Evolutionary conservation across 2,888 invertebrate genomes (phyloP).

Genomic region (Dicyrtoma fusca): DNA sequence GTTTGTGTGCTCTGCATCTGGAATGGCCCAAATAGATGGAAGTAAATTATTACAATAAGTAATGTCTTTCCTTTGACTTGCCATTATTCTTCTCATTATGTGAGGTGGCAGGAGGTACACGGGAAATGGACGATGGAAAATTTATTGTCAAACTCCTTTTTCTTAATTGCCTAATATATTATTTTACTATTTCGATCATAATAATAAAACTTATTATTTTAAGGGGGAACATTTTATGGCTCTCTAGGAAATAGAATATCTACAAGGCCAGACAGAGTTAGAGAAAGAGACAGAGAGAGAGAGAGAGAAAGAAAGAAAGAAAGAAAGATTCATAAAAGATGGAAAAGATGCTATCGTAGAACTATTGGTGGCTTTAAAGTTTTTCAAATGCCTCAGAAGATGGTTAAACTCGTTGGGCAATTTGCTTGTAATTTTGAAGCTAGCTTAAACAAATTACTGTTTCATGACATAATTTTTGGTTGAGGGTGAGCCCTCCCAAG

Average conservation of each 20-base stretch:
- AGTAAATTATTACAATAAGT: constrained; percentile 19
- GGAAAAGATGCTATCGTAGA: neutral
- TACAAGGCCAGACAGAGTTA: too few relatives aligned
- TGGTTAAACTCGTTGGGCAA: too few relatives aligned
- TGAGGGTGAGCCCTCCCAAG: neutral
- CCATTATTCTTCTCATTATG: constrained; percentile 16
- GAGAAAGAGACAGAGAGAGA: too few relatives aligned
- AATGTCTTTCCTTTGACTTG: constrained; percentile 12
- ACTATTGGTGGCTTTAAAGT: neutral
- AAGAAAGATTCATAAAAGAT: too few relatives aligned
- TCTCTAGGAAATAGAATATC: too few relatives aligned
- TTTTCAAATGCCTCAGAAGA: too few relatives aligned
- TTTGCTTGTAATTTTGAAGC: too few relatives aligned
- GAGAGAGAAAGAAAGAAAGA: too few relatives aligned
- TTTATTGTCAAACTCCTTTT: constrained; percentile 19
- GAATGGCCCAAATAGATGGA: neutral
- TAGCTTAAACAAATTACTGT: neutral
- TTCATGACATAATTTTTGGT: neutral
- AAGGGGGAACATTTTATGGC: too few relatives aligned
- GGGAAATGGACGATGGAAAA: constrained; percentile 19
- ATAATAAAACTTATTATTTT: too few relatives aligned
- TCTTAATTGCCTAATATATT: constrained; percentile 28
- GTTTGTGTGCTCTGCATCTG: neutral
- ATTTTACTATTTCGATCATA: constrained; percentile 8
- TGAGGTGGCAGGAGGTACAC: constrained; percentile 22